phyloP scores from a whole-genome alignment of 1,140 invertebrate species.

The Pentalonia nigronervosa region DNA sequence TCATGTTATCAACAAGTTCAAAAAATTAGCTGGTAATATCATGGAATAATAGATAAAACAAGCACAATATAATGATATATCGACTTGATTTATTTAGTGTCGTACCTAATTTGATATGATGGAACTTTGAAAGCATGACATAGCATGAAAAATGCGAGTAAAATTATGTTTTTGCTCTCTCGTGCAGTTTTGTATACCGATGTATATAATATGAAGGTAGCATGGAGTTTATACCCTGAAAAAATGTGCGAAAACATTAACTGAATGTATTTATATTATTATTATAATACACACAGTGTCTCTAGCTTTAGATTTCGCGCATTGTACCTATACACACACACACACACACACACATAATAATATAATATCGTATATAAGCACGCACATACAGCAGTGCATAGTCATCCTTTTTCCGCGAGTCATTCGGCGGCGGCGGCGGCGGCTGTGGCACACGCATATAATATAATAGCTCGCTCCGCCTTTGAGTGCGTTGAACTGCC shows the following conservation, averaged over 20 bases:
- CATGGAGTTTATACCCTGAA: background rate
- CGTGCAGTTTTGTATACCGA: background rate
- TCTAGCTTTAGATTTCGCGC: background rate
- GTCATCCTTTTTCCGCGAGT: slow-evolving; percentile 46
- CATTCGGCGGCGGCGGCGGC: background rate
- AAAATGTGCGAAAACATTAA: background rate
- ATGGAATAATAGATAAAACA: no score
- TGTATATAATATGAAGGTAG: background rate
- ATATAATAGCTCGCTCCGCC: slow-evolving; percentile 9
- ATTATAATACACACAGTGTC: background rate
- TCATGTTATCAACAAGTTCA: no score
- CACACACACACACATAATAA: background rate
- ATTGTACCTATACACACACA: background rate
- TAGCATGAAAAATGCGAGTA: no score
- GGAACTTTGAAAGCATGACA: no score
- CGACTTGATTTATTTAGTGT: no score
- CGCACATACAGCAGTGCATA: background rate
- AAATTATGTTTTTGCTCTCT: background rate
- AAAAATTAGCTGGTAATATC: no score
- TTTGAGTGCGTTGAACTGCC: slow-evolving; percentile 46
- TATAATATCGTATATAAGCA: background rate
- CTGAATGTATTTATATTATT: background rate
- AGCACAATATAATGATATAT: no score
- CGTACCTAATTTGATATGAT: no score
- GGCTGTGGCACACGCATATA: background rate